Evolutionary conservation across 1,140 invertebrate species (phyloP).

Genomic region (Antheraea mylitta): DNA sequence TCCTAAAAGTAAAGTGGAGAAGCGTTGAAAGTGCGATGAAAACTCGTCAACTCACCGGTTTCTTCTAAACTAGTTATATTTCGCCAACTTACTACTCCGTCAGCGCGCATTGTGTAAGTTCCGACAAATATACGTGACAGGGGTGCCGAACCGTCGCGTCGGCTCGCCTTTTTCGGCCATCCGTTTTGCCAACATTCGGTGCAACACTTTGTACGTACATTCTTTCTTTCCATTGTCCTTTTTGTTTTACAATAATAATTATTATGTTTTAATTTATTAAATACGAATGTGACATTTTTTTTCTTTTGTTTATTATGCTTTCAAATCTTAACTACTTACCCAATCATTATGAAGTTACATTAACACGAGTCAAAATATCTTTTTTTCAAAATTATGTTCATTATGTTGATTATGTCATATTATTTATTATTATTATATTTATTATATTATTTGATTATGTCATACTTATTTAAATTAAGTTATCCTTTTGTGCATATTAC

Average conservation of each 20-base stretch:
- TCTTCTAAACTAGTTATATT: constrained; percentile 13
- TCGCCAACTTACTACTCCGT: constrained; percentile 7
- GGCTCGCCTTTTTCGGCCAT: background rate
- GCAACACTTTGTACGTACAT: background rate
- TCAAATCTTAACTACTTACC: too few relatives aligned
- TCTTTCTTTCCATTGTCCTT: background rate
- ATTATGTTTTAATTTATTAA: too few relatives aligned
- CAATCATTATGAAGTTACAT: too few relatives aligned
- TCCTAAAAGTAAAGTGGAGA: background rate
- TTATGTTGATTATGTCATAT: too few relatives aligned
- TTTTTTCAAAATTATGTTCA: too few relatives aligned
- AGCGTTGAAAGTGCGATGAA: background rate
- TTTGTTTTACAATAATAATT: background rate
- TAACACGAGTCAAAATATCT: too few relatives aligned
- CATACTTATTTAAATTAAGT: too few relatives aligned
- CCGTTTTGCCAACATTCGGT: constrained; percentile 1
- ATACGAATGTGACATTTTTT: too few relatives aligned
- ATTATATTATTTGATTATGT: too few relatives aligned
- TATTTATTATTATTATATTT: too few relatives aligned
- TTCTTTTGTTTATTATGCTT: too few relatives aligned
- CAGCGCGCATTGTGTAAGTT: background rate
- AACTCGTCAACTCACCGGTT: constrained; percentile 9
- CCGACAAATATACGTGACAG: constrained; percentile 11
- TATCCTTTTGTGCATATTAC: too few relatives aligned
- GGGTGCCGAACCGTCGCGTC: constrained; percentile 5